Percentiles rank a stretch among this genome's conserved stretches.
phyloP scores from a whole-genome alignment of 1,140 invertebrate species.

The Pinna nobilis region DNA sequence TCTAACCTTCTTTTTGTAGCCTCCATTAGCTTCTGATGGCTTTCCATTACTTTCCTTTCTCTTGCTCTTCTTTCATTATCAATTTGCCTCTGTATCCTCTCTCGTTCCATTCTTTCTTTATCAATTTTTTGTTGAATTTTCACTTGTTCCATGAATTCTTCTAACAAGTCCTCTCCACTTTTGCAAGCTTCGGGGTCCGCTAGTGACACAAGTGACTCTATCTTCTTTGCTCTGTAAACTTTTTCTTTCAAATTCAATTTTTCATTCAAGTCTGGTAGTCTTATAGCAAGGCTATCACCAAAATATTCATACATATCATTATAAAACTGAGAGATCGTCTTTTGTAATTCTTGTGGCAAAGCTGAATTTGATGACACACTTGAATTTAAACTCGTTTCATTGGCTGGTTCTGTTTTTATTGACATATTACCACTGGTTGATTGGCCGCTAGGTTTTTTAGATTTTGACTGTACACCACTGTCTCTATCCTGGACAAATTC shows the following conservation, averaged over 20 bases:
- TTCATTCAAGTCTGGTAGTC: constrained; percentile 53
- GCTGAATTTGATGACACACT: too few species aligned
- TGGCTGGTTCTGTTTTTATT: background rate
- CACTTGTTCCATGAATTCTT: constrained; percentile 63
- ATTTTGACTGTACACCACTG: too few species aligned
- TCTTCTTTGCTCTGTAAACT: constrained; percentile 50
- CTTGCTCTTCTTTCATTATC: constrained; percentile 32
- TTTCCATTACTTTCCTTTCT: constrained; percentile 21
- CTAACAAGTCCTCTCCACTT: constrained; percentile 69
- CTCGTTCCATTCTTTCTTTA: constrained; percentile 41
- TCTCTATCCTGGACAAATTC: too few species aligned
- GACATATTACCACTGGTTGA: too few species aligned
- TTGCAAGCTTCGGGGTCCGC: constrained; percentile 58
- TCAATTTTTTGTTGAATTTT: constrained; percentile 52
- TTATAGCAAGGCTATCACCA: constrained; percentile 67
- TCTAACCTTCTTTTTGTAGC: constrained; percentile 46
- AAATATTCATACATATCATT: constrained; percentile 68
- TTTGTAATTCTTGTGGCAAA: constrained; percentile 9
- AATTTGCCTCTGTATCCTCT: constrained; percentile 28
- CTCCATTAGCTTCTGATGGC: constrained; percentile 25
- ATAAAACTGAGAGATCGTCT: constrained; percentile 58
- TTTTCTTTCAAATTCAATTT: constrained; percentile 39
- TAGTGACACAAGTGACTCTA: constrained; percentile 49
- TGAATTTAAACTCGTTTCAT: background rate
- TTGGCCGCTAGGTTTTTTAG: too few species aligned